Percentiles rank a stretch among this genome's conserved stretches.
Evolutionary conservation across 2,113 vertebrate genomes (phyloP).

Genomic region (Proteles cristata): DNA sequence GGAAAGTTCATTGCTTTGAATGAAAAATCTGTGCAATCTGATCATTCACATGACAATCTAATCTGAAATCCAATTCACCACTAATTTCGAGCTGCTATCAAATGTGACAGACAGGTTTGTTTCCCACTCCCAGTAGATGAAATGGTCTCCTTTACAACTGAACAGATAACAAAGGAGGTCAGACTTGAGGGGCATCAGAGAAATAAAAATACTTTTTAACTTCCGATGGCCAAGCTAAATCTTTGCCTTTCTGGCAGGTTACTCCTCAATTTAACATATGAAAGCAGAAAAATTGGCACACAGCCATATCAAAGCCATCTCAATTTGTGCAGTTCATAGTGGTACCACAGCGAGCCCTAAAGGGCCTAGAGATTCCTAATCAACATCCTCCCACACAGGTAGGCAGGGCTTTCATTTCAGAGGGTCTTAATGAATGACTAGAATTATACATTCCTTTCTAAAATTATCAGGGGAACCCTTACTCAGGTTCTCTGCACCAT

Average conservation of each 20-base stretch:
- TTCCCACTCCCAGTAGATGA: neutral
- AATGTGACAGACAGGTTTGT: neutral
- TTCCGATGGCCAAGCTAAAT: slow-evolving; percentile 56
- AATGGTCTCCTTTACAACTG: neutral
- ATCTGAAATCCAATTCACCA: slow-evolving; percentile 66
- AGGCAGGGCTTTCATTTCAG: neutral
- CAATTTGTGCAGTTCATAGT: slow-evolving; percentile 28
- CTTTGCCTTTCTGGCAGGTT: slow-evolving; percentile 47
- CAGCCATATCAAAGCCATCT: slow-evolving; percentile 25
- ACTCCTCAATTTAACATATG: slow-evolving; percentile 69
- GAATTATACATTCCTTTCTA: neutral
- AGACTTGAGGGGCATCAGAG: slow-evolving; percentile 20
- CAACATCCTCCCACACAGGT: neutral
- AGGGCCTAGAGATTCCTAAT: neutral
- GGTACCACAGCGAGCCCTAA: neutral
- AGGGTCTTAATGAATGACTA: neutral
- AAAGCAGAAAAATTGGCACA: slow-evolving; percentile 63
- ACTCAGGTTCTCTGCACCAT: neutral
- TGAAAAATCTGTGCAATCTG: slow-evolving; percentile 16
- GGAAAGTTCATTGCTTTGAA: slow-evolving; percentile 17
- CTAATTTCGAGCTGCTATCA: slow-evolving; percentile 55
- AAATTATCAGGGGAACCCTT: neutral
- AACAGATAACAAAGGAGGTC: slow-evolving; percentile 25
- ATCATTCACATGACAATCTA: slow-evolving; percentile 50
- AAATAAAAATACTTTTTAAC: slow-evolving; percentile 55